phyloP scores from a whole-genome alignment of 1,140 invertebrate genomes.

The Galleria mellonella region DNA sequence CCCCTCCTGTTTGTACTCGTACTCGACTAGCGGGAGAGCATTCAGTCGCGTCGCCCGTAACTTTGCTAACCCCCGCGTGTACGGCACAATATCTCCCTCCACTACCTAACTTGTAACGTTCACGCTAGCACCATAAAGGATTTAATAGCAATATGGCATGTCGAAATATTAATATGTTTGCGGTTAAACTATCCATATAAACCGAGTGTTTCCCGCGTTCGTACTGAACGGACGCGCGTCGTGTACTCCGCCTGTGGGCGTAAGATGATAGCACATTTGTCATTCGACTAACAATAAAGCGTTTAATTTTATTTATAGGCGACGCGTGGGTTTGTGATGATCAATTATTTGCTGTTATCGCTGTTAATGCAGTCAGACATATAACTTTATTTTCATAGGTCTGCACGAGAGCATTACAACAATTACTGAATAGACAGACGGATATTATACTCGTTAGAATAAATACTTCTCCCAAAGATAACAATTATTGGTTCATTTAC shows the following conservation, averaged over 20 bases:
- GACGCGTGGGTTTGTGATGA: conserved; percentile 45
- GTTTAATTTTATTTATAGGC: conserved; percentile 56
- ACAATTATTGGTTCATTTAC: no score
- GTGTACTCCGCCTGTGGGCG: conserved; percentile 30
- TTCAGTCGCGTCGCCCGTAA: conserved; percentile 30
- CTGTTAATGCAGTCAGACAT: conserved; percentile 14
- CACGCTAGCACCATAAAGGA: conserved; percentile 41
- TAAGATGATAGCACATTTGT: conserved; percentile 54
- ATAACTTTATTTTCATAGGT: conserved; percentile 18
- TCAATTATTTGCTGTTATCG: conserved; percentile 38
- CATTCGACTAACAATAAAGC: conserved; percentile 57
- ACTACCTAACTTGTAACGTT: conserved; percentile 30
- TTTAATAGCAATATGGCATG: conserved; percentile 60
- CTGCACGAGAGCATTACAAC: not conserved
- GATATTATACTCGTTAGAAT: no score
- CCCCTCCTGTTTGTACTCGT: conserved; percentile 49
- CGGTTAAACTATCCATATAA: conserved; percentile 42
- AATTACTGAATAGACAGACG: no score
- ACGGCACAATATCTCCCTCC: conserved; percentile 36
- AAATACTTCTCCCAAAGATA: no score
- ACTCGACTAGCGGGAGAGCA: conserved; percentile 31
- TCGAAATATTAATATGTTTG: conserved; percentile 64
- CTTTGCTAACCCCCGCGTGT: conserved; percentile 28
- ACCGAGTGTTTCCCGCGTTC: conserved; percentile 27
- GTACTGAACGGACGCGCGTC: not conserved